phyloP scores from a whole-genome alignment of 1,140 invertebrate genomes.

The Drosophila micromelanica region DNA sequence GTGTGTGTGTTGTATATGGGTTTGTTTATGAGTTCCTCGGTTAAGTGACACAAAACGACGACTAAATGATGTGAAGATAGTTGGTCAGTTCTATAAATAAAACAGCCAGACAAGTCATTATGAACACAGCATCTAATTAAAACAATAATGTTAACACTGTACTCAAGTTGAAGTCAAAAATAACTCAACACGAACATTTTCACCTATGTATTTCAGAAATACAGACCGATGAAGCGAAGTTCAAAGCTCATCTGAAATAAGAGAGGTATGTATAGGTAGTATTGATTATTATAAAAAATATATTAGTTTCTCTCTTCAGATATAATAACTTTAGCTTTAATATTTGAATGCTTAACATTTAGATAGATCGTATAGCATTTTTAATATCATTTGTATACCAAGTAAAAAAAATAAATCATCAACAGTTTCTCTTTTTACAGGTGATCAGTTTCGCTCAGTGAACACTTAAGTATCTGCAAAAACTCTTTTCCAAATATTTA shows the following conservation, averaged over 20 bases:
- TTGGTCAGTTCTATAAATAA: slow-evolving; percentile 74
- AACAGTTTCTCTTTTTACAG: neutral
- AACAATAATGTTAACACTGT: slow-evolving; percentile 52
- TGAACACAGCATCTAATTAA: slow-evolving; percentile 72
- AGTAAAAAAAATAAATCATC: no score
- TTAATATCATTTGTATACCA: no score
- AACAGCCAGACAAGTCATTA: slow-evolving; percentile 49
- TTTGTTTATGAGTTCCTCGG: slow-evolving; percentile 70
- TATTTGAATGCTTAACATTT: no score
- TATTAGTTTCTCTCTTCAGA: neutral
- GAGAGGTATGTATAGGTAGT: neutral
- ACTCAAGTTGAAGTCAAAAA: slow-evolving; percentile 7
- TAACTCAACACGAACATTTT: slow-evolving; percentile 1
- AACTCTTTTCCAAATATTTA: neutral
- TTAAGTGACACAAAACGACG: slow-evolving; percentile 78
- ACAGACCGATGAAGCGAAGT: neutral
- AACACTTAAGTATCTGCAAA: neutral
- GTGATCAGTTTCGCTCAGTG: neutral
- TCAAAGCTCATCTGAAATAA: neutral
- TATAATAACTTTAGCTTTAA: no score
- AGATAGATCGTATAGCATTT: no score
- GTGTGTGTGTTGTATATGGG: slow-evolving; percentile 40
- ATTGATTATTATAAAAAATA: neutral
- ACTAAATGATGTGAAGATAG: slow-evolving; percentile 78
- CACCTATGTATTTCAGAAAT: slow-evolving; percentile 19